These are phyloP conservation scores for Esperia sulphurella DNA, from an alignment of 2,888 invertebrate genomes.

Conservation along the genomic window DNA sequence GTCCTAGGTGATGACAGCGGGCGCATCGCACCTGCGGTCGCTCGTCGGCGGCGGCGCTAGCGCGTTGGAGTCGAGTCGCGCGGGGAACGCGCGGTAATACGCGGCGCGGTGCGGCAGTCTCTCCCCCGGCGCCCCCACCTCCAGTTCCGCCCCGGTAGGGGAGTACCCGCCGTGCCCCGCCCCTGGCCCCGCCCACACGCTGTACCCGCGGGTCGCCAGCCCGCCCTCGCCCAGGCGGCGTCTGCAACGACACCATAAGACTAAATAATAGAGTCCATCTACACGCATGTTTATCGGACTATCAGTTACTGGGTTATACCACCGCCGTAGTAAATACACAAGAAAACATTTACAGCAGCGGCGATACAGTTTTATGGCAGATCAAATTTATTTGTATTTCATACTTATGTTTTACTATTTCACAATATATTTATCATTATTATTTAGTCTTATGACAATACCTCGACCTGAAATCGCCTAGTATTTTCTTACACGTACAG, in stretches of 20 bases:
- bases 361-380: no score
- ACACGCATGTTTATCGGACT: no score
- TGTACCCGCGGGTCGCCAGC: constrained; percentile 61
- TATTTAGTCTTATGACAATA: constrained; percentile 10
- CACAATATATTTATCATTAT: background rate
- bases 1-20: constrained; percentile 8
- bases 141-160: constrained; percentile 82
- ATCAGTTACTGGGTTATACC: no score
- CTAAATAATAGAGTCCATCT: no score
- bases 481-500: background rate
- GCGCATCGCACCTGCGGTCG: constrained; percentile 61
- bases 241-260: constrained; percentile 44
- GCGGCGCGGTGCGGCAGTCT: constrained; percentile 86
- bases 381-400: no score
- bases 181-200: constrained; percentile 64
- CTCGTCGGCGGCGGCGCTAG: constrained; percentile 58
- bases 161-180: constrained; percentile 81
- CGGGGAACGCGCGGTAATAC: constrained; percentile 91
- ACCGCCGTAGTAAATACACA: no score
- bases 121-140: constrained; percentile 89
- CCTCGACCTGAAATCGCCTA: background rate
- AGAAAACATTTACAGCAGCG: no score
- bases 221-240: constrained; percentile 67
- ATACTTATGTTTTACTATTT: no score
- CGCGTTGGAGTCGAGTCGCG: constrained; percentile 84